Evolutionary conservation across 2,797 vertebrate genomes (phyloP).

Genomic region (Acrossocheilus wenchowensis): DNA sequence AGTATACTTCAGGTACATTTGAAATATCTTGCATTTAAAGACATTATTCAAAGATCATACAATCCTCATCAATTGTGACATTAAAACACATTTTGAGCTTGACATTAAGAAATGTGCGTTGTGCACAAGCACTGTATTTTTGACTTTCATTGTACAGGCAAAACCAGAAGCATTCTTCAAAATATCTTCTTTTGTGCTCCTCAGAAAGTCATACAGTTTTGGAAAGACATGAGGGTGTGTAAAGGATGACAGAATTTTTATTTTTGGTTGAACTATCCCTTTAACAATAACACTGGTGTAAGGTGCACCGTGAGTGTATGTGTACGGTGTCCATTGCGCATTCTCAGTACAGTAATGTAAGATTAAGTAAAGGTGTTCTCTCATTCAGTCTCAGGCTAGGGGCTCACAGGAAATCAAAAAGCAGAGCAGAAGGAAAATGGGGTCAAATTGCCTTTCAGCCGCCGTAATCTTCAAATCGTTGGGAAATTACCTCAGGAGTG

Average conservation of each 20-base stretch:
- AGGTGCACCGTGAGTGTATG: slow-evolving; percentile 5
- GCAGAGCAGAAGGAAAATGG: slow-evolving; percentile 73
- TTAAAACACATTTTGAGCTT: background rate
- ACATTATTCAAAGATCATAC: background rate
- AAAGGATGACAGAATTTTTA: background rate
- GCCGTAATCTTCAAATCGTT: slow-evolving; percentile 77
- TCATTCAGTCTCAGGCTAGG: slow-evolving; percentile 37
- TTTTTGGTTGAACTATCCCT: background rate
- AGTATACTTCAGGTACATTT: background rate
- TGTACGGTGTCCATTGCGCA: slow-evolving; percentile 43
- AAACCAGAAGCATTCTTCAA: background rate
- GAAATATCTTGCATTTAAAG: background rate
- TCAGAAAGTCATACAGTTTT: background rate
- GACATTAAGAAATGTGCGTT: background rate
- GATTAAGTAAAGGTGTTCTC: slow-evolving; percentile 51
- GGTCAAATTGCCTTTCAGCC: slow-evolving; percentile 79
- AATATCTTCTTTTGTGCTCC: background rate
- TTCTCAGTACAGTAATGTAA: slow-evolving; percentile 45
- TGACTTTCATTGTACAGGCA: background rate
- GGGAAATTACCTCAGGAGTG: slow-evolving; percentile 67
- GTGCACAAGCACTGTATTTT: no score
- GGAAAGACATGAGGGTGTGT: background rate
- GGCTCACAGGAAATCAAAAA: slow-evolving; percentile 69
- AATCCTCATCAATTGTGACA: background rate
- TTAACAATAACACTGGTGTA: background rate